A percentile compares a stretch with the other conserved stretches of the same genome.
phyloP scores from a whole-genome alignment of 2,888 invertebrate species.

The Dicycla oo region DNA sequence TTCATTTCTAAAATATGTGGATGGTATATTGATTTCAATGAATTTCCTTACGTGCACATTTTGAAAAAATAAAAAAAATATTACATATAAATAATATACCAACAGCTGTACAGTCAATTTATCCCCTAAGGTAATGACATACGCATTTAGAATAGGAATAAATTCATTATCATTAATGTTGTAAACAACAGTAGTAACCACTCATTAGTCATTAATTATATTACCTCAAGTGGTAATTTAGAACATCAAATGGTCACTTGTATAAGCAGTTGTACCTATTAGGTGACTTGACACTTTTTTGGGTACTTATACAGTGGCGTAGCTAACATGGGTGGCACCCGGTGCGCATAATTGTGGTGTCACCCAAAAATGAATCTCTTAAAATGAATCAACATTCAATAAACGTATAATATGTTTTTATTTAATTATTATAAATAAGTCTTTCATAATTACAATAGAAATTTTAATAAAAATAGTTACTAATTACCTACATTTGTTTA shows the following conservation, averaged over 20 bases:
- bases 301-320: too few relatives aligned
- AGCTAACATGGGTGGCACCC: too few relatives aligned
- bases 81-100: neutral
- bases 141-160: neutral
- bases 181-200: neutral
- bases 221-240: neutral
- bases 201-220: neutral
- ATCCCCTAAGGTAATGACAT: neutral
- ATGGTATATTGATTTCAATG: neutral
- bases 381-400: too few relatives aligned
- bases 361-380: too few relatives aligned
- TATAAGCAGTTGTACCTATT: neutral
- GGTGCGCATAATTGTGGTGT: too few relatives aligned
- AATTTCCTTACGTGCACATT: too few relatives aligned
- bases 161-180: neutral
- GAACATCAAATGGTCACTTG: neutral
- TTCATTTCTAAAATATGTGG: neutral
- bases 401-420: too few relatives aligned
- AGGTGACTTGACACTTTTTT: neutral
- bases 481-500: too few relatives aligned
- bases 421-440: too few relatives aligned
- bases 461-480: too few relatives aligned
- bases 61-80: neutral
- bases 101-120: neutral
- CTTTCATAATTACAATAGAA: too few relatives aligned